Percentiles rank a stretch among this genome's conserved stretches.
Conservation (phyloP, 2,797 vertebrate species). For the Moxostoma hubbsi region DNA sequence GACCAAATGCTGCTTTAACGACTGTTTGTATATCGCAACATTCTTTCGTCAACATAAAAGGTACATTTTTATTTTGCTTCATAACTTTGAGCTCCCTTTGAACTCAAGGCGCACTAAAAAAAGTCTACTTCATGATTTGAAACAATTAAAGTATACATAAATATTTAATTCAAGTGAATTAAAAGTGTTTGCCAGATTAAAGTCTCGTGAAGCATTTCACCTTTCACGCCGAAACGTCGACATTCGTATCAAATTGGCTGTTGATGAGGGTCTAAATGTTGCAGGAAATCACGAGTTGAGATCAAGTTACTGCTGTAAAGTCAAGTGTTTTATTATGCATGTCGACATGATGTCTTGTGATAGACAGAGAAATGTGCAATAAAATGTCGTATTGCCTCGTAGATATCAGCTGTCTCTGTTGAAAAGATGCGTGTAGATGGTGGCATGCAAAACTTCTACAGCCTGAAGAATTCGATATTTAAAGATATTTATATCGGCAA, state of each 20-base stretch:
- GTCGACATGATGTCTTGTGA: neutral
- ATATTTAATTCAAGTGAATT: neutral
- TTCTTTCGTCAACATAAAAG: neutral
- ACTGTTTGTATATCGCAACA: neutral
- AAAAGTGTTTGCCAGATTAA: neutral
- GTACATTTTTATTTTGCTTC: neutral
- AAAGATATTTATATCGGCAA: neutral
- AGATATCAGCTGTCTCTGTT: neutral
- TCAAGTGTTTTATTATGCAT: slow-evolving; percentile 6
- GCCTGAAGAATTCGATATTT: neutral
- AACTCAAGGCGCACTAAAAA: neutral
- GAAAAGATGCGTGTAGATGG: neutral
- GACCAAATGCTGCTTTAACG: slow-evolving; percentile 2
- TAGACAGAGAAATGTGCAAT: too few relatives aligned
- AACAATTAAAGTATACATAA: neutral
- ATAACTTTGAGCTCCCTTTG: neutral
- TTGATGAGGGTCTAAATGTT: neutral
- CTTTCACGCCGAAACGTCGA: neutral
- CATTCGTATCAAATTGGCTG: neutral
- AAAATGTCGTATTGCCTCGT: too few relatives aligned
- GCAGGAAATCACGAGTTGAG: slow-evolving; percentile 56
- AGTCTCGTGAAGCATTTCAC: too few relatives aligned
- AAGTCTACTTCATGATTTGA: too few relatives aligned
- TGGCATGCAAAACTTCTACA: neutral
- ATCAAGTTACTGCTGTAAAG: slow-evolving; percentile 31